phyloP scores from a whole-genome alignment of 2,113 vertebrate genomes.

The Columbina picui region DNA sequence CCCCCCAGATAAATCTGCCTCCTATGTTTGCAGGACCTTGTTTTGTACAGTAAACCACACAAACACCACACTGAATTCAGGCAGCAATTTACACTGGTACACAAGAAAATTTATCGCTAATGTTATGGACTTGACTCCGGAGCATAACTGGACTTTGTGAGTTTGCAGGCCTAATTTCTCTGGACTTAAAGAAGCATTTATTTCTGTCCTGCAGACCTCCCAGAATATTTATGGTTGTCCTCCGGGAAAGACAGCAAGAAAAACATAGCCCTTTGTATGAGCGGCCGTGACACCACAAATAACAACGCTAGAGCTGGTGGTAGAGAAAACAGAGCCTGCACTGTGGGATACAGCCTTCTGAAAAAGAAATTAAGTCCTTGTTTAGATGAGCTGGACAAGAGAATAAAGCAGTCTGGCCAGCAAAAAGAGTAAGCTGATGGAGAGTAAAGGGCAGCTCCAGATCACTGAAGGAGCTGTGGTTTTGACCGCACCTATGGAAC shows the following conservation, averaged over 20 bases:
- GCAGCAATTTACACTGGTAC: neutral
- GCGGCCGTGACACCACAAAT: accelerated
- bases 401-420: neutral
- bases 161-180: neutral
- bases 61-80: neutral
- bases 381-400: neutral
- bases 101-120: neutral
- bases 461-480: neutral
- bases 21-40: neutral
- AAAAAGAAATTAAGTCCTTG: neutral
- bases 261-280: neutral
- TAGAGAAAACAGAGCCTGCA: neutral
- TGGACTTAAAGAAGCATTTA: neutral
- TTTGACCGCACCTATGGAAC: neutral
- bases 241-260: neutral
- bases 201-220: neutral
- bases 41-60: neutral
- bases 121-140: neutral
- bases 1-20: neutral
- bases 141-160: neutral
- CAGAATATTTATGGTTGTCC: neutral
- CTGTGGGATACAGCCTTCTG: neutral
- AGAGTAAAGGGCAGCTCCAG: neutral
- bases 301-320: neutral
- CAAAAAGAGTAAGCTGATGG: neutral